phyloP scores from a whole-genome alignment of 1,140 invertebrate genomes.

The Brachionus paranguensis region DNA sequence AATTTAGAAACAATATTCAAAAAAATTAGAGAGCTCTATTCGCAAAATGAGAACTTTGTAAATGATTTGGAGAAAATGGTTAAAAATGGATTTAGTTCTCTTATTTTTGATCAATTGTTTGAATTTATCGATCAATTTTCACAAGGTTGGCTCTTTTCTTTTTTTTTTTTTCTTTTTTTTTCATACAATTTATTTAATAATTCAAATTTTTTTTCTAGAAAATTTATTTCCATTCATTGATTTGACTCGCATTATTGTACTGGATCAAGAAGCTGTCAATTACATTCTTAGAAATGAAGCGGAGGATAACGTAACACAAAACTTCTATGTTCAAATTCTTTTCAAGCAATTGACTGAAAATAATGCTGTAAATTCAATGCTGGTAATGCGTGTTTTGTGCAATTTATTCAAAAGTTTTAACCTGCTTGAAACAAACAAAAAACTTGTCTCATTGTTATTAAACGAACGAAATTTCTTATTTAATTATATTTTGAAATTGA shows the following conservation, averaged over 20 bases:
- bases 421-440: not conserved
- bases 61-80: not conserved
- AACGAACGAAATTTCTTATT: not conserved
- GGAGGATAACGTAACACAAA: not conserved
- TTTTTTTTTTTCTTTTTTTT: not conserved
- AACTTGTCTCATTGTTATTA: not conserved
- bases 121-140: not conserved
- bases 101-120: not conserved
- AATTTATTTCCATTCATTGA: conserved; percentile 7
- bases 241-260: not conserved
- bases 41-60: not conserved
- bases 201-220: not conserved
- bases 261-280: not conserved
- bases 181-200: not conserved
- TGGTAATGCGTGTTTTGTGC: not conserved
- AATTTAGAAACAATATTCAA: not conserved
- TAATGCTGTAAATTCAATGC: not conserved
- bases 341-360: not conserved
- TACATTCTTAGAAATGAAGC: not conserved
- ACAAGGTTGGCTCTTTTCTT: not conserved
- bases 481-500: not conserved
- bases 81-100: not conserved
- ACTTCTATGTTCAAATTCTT: not conserved
- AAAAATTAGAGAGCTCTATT: not conserved
- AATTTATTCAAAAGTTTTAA: not conserved